Base-by-base conservation (phyloP, 1,140 invertebrate species). In the Lepeophtheirus salmonis region DNA sequence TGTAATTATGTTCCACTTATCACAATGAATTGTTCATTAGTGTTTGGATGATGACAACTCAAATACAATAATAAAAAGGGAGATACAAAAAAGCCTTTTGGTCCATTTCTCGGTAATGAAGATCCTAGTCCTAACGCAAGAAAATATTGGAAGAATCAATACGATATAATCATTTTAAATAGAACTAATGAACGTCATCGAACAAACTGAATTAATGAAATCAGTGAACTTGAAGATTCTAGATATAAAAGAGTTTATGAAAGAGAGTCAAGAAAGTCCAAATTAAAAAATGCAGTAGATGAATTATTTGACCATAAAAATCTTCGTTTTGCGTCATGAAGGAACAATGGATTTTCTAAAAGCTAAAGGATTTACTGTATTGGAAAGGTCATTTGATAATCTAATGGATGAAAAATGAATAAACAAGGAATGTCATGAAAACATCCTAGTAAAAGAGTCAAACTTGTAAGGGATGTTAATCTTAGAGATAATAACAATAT, bases 51-150 rank as follows among this genome's bases (percentile, higher is more conserved):
- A n/a, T n/a, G n/a, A n/a, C n/a, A n/a, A n/a, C n/a, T n/a, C n/a
- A n/a, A n/a, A n/a, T n/a, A n/a, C n/a, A n/a, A n/a, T n/a, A n/a
- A n/a, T n/a, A n/a, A 68, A 69, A 26, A 58, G 50, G 13, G 62
- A 64, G 6, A 71, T 22, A 2, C 52, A 2, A 22, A 54, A 54
- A 54, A 17, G 23, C 52, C 52, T 16, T 54, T 20, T 54, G 52
- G 52, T 4, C 17, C 52, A n/a, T 54, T 54, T 54, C 14, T 54
- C 21, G 23, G 30, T 41, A n/a, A n/a, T n/a, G 10, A 10, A 12
- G n/a, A 16, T 54, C 22, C 52, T 20, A 54, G 22, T 22, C 52
- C 52, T 2, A n/a, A 17, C 52, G 23, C 52, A 22, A 54, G 22
- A 22, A 54, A 54, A 22, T 54, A 20, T 14, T 54, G 21, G 16